Base-by-base conservation (phyloP, 2,113 vertebrate genomes). In the Riparia riparia region DNA sequence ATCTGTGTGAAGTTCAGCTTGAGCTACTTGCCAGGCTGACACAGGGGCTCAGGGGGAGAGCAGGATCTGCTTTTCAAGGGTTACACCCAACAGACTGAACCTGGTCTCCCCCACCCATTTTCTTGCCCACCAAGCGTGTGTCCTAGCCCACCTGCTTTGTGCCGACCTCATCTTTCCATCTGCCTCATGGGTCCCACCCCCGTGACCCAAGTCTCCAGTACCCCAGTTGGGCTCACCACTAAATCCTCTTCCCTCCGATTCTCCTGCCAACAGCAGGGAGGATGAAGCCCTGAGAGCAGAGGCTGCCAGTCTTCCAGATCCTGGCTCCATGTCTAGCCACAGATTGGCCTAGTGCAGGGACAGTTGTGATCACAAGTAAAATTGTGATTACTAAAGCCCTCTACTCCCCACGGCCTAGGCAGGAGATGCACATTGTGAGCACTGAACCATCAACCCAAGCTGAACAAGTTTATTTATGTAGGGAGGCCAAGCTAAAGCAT, bases 391-490 rank as follows among this genome's bases (percentile, higher is more conserved):
- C 73, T 56, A 65, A 86, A 92, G 5, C 24, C 24, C 18, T 79
- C 44, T 64, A 41, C 49, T 49, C 20, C 21, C 56, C 28, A 10
- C 1, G 3, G 66, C 45, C 45, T 17, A 10, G 70, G 4, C 65
- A 57, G n/a, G 70, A 85, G 73, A 57, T 50, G 57, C 5, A 14
- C 63, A 5, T 3, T 37, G 45, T 60, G 53, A 49, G 32, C 7
- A 3, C 2, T 92, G 58, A 90, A 73, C 37, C 28, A 1, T 64
- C 44, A 79, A 7, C 14, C 2, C 1, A 2, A 78, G 41, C 77
- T 82, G 91, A 95, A 47, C 13, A 61, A 82, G 78, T 91, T 94
- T 92, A 31, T 93, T 95, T 90, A 44, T 74, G 32, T 13, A 82
- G 70, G 25, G 69, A 85, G 57, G 57, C 66, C 28, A 60, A 64